Base-by-base conservation (phyloP, 1,140 invertebrate genomes). In the Meloidogyne floridensis region DNA sequence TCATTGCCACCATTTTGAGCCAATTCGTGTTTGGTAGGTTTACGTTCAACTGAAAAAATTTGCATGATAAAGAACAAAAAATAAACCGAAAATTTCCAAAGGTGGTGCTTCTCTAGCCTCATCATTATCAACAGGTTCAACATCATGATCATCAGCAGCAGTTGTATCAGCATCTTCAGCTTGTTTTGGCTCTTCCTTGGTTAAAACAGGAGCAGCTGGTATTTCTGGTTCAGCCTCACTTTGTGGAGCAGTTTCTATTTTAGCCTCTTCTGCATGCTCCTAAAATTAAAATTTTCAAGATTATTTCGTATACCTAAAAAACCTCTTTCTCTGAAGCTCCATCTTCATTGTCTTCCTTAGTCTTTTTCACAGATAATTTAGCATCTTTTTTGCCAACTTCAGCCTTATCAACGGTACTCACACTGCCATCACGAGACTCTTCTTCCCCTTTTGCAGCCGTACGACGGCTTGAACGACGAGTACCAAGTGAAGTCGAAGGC, bases 391-490 rank as follows among this genome's bases (percentile, higher is more conserved):
- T 42, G 72, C n/a, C 65, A 51, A 13, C 32, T 69, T 47, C 13
- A 43, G 51, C 0, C 32, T 69, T 69, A 43, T 77, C 75, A 56
- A 56, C 51, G 51, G 75, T n/a, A 43, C 20, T 65, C 13, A 71
- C 70, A 18, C 71, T 77, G 13, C 74, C 42, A 15, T 80, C 80
- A 13, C 54, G 72, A 6, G 71, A 73, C 80, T 80, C 80, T 53
- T 73, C 72, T 15, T 73, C 72, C 1, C 47, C 72, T 42, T 80
- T 56, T 11, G 75, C 47, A 65, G 72, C 72, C 9, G 80, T 42
- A 42, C 77, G 70, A 20, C 81, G 81, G 47, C 72, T 81, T 9
- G 81, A 82, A 59, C 81, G 81, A 69, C 81, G 77, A 53, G 83
- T 83, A 6, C 82, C 74, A 9, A 81, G 42, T 10, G 82, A 83